These are phyloP conservation scores for Struthidea cinerea DNA, from an alignment of 2,113 vertebrate genomes.

Conservation along the genomic window DNA sequence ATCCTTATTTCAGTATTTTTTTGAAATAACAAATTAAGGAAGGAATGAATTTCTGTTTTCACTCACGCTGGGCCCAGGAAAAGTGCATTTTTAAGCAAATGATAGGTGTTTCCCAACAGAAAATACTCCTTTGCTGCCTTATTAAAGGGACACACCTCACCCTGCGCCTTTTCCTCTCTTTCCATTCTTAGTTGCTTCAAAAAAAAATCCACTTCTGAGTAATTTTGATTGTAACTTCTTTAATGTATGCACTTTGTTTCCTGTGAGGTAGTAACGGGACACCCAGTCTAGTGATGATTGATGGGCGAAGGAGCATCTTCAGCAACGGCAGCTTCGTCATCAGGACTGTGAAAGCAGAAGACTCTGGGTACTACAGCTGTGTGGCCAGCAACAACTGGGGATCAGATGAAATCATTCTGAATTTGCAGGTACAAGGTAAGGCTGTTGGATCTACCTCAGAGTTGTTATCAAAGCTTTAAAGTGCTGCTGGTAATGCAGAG, in stretches of 20 bases:
- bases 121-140: neutral
- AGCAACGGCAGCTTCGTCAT: slow-evolving; percentile 96
- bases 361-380: slow-evolving; percentile 97
- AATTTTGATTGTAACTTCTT: slow-evolving; percentile 79
- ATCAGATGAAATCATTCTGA: slow-evolving; percentile 92
- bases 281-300: slow-evolving; percentile 89
- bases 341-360: slow-evolving; percentile 95
- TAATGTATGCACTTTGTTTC: slow-evolving; percentile 81
- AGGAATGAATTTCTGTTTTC: neutral
- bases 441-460: neutral
- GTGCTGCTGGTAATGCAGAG: neutral
- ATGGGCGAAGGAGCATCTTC: slow-evolving; percentile 89
- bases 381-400: slow-evolving; percentile 97
- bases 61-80: neutral
- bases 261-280: slow-evolving; percentile 93
- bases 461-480: neutral
- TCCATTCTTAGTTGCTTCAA: neutral
- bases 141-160: neutral
- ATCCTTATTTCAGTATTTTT: neutral
- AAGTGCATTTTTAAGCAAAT: neutral
- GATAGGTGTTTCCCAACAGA: neutral
- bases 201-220: slow-evolving; percentile 35
- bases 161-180: neutral
- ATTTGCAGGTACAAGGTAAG: slow-evolving; percentile 96
- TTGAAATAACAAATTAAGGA: neutral